Conservation (phyloP, 2,888 invertebrate species). For the Schrankia costaestrigalis region DNA sequence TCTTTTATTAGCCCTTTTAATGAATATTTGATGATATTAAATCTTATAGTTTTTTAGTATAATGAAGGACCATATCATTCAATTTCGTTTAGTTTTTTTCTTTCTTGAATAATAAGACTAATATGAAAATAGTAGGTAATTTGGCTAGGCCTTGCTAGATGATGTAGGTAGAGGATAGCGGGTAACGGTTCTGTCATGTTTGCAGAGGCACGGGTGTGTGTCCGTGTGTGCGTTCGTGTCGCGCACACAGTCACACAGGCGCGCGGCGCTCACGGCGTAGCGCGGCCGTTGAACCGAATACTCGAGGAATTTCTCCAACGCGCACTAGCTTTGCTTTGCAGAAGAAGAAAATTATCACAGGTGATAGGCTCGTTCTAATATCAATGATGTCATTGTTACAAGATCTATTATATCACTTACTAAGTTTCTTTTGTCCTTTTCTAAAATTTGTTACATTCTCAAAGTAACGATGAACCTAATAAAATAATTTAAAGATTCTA, state of each 20-base stretch:
- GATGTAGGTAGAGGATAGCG: constrained; percentile 57
- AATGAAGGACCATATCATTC: no score
- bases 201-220: constrained; percentile 61
- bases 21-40: no score
- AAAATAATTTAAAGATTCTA: no score
- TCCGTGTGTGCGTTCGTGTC: constrained; percentile 64
- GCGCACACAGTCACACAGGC: constrained; percentile 60
- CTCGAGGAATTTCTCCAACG: constrained; percentile 77
- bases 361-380: constrained; percentile 34
- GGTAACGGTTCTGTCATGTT: constrained; percentile 76
- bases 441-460: no score
- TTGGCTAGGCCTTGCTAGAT: constrained; percentile 46
- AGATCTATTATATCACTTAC: background rate
- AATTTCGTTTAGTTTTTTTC: no score
- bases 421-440: no score
- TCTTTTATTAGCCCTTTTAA: no score
- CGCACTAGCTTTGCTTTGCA: constrained; percentile 59
- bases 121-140: constrained; percentile 2
- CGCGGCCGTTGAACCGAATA: constrained; percentile 79
- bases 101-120: background rate
- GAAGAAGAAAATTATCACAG: constrained; percentile 64
- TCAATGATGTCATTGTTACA: constrained; percentile 14
- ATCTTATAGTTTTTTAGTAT: no score
- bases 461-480: no score
- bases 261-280: constrained; percentile 58